A percentile compares a stretch with the other conserved stretches of the same genome.
These are phyloP conservation scores for Ceuthmochares aereus DNA, from an alignment of 2,113 vertebrate species.

Conservation along the genomic window DNA sequence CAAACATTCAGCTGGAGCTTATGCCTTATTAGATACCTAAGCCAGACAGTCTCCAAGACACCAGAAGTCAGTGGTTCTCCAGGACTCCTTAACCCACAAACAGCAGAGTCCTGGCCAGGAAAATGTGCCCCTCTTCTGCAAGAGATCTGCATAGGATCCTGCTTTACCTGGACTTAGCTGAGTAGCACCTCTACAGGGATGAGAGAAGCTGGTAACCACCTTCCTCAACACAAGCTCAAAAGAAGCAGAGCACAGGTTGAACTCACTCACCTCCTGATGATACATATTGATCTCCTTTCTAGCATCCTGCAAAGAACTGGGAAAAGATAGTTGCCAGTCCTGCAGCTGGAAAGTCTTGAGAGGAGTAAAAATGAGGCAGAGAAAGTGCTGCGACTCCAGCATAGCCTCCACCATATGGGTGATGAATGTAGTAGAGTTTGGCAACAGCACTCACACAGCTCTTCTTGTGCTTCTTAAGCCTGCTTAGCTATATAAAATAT, in stretches of 20 bases:
- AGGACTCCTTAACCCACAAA: neutral
- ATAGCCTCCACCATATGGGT: neutral
- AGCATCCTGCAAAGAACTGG: neutral
- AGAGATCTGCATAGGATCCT: neutral
- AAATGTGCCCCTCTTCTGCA: neutral
- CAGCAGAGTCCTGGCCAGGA: neutral
- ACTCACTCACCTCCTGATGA: neutral
- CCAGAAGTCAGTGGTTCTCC: neutral
- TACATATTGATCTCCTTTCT: neutral
- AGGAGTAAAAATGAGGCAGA: neutral
- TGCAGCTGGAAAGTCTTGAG: neutral
- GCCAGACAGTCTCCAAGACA: neutral
- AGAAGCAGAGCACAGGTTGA: neutral
- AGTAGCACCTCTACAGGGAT: neutral
- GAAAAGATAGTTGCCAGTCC: neutral
- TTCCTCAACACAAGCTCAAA: neutral
- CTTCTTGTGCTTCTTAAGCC: neutral
- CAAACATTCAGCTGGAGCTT: neutral
- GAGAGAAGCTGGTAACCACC: neutral
- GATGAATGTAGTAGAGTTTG: neutral
- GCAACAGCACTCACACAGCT: neutral
- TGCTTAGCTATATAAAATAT: neutral
- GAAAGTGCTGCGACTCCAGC: fast-evolving
- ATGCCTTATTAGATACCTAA: neutral
- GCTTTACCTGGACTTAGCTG: neutral